Evolutionary conservation across 2,797 vertebrate genomes (phyloP).

Genomic region (Protosalanx chinensis): DNA sequence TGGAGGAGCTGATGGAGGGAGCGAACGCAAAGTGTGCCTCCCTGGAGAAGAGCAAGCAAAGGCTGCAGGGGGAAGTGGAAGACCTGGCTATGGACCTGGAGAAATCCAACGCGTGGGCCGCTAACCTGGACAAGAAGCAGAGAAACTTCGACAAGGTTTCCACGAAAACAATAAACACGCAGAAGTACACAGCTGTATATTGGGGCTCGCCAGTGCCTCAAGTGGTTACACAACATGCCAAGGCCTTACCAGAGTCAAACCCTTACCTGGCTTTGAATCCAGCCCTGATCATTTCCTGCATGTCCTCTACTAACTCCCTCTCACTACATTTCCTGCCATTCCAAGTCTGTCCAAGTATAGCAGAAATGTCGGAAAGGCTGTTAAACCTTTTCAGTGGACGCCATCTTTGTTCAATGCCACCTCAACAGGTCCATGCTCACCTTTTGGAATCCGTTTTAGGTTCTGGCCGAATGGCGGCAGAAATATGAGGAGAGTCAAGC

Average conservation of each 20-base stretch:
- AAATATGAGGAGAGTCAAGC: conserved; percentile 78
- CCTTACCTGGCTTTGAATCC: too few relatives aligned
- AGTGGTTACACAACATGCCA: too few relatives aligned
- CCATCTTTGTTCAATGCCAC: too few relatives aligned
- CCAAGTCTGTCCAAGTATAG: too few relatives aligned
- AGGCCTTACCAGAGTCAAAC: too few relatives aligned
- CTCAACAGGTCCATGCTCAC: neutral
- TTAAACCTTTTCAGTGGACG: too few relatives aligned
- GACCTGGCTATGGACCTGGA: conserved; percentile 80
- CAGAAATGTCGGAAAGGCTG: too few relatives aligned
- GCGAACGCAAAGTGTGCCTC: conserved; percentile 79
- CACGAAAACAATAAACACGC: conserved; percentile 42
- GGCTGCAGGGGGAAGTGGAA: conserved; percentile 81
- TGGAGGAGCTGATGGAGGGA: conserved; percentile 74
- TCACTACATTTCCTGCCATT: too few relatives aligned
- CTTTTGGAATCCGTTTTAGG: conserved; percentile 26
- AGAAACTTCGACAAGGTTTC: conserved; percentile 79
- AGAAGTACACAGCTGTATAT: too few relatives aligned
- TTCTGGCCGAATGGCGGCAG: conserved; percentile 75
- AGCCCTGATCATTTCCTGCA: too few relatives aligned
- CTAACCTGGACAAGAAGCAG: conserved; percentile 79
- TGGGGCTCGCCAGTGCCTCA: too few relatives aligned
- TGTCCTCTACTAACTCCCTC: too few relatives aligned
- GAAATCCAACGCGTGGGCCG: conserved; percentile 72
- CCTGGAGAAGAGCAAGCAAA: conserved; percentile 81